A percentile compares a stretch with the other conserved stretches of the same genome.
Conservation (phyloP, 1,140 invertebrate species). For the Luehdorfia chinensis region DNA sequence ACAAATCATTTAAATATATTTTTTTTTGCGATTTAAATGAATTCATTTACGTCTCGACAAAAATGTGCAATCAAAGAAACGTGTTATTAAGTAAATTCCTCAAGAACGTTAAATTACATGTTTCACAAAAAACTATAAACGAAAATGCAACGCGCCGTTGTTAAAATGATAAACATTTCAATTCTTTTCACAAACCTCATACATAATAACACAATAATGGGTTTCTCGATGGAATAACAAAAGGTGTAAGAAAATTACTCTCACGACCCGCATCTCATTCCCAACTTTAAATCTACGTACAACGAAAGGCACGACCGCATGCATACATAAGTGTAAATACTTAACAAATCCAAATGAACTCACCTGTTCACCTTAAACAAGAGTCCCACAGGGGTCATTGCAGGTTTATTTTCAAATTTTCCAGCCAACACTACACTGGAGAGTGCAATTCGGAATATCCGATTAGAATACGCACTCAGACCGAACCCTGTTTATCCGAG, state of each 20-base stretch:
- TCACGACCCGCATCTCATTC: constrained; percentile 22
- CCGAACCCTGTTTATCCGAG: too few relatives aligned
- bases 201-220: constrained; percentile 13
- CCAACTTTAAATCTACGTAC: constrained; percentile 5
- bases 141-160: too few relatives aligned
- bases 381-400: constrained; percentile 73
- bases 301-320: constrained; percentile 17
- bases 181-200: constrained; percentile 9
- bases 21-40: too few relatives aligned
- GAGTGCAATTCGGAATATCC: background rate
- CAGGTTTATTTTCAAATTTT: constrained; percentile 35
- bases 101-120: too few relatives aligned
- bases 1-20: too few relatives aligned
- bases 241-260: constrained; percentile 16
- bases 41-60: too few relatives aligned
- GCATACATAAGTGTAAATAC: constrained; percentile 30
- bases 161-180: constrained; percentile 11
- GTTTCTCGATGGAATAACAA: constrained; percentile 4
- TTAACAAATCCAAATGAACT: constrained; percentile 35
- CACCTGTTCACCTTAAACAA: constrained; percentile 75
- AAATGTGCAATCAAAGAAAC: too few relatives aligned
- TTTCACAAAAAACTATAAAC: too few relatives aligned
- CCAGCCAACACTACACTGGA: constrained; percentile 29
- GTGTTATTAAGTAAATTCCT: too few relatives aligned
- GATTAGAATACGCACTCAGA: too few relatives aligned